These are phyloP conservation scores for Ptychodera flava DNA, from an alignment of 35 echinoderm and acorn worm species.

Conservation along the genomic window DNA sequence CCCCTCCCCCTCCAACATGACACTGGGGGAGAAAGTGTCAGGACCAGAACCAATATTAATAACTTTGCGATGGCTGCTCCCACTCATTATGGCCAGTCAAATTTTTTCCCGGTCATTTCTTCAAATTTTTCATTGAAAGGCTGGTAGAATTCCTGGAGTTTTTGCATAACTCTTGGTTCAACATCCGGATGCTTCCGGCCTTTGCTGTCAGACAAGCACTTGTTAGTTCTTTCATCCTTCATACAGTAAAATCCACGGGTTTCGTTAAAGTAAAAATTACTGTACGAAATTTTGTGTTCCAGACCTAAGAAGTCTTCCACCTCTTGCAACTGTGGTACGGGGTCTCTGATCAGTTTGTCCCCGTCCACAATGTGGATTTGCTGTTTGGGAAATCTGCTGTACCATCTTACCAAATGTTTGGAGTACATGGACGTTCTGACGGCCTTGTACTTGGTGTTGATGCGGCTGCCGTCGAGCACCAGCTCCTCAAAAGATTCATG, in stretches of 20 bases:
- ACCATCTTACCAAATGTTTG: constrained; percentile 61
- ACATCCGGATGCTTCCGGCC: constrained; percentile 81
- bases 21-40: no score
- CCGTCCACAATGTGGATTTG: constrained; percentile 94
- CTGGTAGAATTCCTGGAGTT: constrained; percentile 74
- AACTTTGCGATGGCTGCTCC: no score
- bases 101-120: constrained; percentile 51
- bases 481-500: constrained; percentile 55
- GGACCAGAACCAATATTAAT: no score
- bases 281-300: constrained; percentile 37
- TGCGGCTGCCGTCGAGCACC: constrained; percentile 23
- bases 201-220: constrained; percentile 77
- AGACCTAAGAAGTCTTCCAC: constrained; percentile 79
- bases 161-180: constrained; percentile 37
- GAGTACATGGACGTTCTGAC: constrained; percentile 74
- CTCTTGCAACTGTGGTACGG: constrained; percentile 74
- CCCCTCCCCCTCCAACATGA: no score
- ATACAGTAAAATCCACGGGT: constrained; percentile 94
- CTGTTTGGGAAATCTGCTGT: constrained; percentile 41
- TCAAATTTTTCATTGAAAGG: constrained; percentile 77
- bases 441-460: constrained; percentile 71
- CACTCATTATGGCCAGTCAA: constrained; percentile 56
- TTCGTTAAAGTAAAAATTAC: constrained; percentile 71
- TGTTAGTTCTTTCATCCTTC: constrained; percentile 43
- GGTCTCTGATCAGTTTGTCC: constrained; percentile 72